phyloP scores from a whole-genome alignment of 2,113 vertebrate species.

The Stegostoma tigrinum region DNA sequence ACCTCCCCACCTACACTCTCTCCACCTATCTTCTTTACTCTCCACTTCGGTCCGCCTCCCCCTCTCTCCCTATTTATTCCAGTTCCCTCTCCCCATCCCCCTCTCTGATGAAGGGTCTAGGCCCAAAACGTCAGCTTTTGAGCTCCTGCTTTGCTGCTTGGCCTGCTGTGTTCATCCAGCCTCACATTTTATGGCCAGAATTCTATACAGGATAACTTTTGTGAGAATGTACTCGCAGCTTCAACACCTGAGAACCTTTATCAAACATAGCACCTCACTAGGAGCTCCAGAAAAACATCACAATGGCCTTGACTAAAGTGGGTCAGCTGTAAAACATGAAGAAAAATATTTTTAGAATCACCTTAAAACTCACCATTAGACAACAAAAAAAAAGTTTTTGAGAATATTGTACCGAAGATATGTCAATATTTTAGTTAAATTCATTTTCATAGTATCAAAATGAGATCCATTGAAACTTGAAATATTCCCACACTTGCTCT shows the following conservation, averaged over 20 bases:
- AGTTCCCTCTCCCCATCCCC: too few species aligned
- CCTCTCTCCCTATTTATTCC: too few species aligned
- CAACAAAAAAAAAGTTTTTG: not conserved
- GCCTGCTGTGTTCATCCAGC: too few species aligned
- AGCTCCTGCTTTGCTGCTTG: too few species aligned
- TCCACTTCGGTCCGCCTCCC: too few species aligned
- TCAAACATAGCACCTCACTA: not conserved
- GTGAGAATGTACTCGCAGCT: not conserved
- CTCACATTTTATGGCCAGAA: too few species aligned
- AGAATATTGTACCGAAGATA: not conserved
- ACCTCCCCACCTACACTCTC: too few species aligned
- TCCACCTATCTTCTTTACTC: too few species aligned
- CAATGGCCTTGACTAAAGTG: not conserved
- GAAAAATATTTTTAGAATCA: not conserved
- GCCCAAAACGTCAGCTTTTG: too few species aligned
- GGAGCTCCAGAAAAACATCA: not conserved
- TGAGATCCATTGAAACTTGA: not conserved
- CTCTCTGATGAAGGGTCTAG: too few species aligned
- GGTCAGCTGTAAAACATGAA: not conserved
- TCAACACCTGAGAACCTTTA: not conserved
- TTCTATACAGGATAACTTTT: not conserved
- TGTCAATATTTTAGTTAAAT: not conserved
- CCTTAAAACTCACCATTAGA: not conserved
- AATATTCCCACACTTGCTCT: not conserved
- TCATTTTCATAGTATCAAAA: not conserved